Evolutionary conservation across 2,888 invertebrate species (phyloP), one percentile per base, ranked within the genome.

Genomic region (Leptogaster cylindrica): DNA sequence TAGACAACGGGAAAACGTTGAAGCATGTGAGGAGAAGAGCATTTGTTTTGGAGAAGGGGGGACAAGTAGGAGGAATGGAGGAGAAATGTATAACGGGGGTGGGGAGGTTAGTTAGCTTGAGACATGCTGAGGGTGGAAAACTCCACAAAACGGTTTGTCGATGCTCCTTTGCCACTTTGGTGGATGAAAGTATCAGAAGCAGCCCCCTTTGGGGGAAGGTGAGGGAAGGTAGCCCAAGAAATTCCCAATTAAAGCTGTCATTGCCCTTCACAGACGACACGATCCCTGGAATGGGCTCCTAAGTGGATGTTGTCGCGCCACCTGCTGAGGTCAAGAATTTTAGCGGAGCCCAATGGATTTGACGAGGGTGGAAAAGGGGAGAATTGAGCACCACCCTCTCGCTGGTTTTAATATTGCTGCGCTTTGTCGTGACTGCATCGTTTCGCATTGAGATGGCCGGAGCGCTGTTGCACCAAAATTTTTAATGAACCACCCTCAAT

Each of bases 281-380:
- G 14, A 39, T 39, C 12, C 36, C 16, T 5, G 25, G 50, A 1
- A 46, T 23, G 46, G 46, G 46, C n/a, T 25, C n/a, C 25, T 46
- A 55, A 55, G 36, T 55, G 55, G 23, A 55, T 20, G 23, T 39
- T 55, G 55, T 39, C 55, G 55, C 55, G 23, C 55, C 55, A 55
- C 36, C 55, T 55, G 55, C 55, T 55, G 36, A 23, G 39, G 55
- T 55, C 55, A 55, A 55, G 55, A 36, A 36, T 36, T 55, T n/a
- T 39, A 55, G 23, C 39, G 55, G 23, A 6, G 7, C 18, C 23
- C 55, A 36, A 18, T 27, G 23, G 25, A 50, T 28, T 14, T 39
- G 55, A 39, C 55, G 31, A 31, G 31, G 31, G 31, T 8, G 31
- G 31, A 8, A 31, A 31, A 31, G 31, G 31, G 6, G 31, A n/a